Evolutionary conservation across 2,888 invertebrate genomes (phyloP).

Genomic region (Synanthedon formicaeformis): DNA sequence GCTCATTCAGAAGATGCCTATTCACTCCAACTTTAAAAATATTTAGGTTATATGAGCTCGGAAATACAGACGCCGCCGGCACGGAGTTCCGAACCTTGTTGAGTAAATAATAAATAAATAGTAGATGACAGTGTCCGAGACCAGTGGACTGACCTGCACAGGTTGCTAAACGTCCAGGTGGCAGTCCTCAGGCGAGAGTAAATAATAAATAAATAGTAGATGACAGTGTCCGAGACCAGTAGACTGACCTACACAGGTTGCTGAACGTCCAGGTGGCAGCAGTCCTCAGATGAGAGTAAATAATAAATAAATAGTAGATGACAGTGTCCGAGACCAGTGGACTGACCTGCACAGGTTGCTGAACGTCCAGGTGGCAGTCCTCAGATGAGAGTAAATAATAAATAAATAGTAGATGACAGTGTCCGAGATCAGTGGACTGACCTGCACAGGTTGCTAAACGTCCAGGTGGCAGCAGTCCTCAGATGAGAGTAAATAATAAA

Average conservation of each 20-base stretch:
- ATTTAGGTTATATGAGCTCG: no score
- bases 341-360: constrained; percentile 85
- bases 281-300: constrained; percentile 75
- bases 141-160: constrained; percentile 72
- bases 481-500: constrained; percentile 33
- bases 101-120: no score
- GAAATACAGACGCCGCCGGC: no score
- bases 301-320: no score
- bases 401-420: no score
- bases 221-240: no score
- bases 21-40: no score
- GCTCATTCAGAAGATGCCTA: no score
- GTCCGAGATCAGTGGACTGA: constrained; percentile 6
- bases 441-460: constrained; percentile 91
- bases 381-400: constrained; percentile 68
- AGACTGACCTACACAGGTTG: constrained; percentile 79
- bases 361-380: constrained; percentile 93
- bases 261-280: constrained; percentile 95
- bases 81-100: no score
- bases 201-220: no score
- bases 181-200: constrained; percentile 83
- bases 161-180: constrained; percentile 93
- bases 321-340: no score
- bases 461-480: constrained; percentile 92
- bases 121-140: no score